A percentile compares a stretch with the other conserved stretches of the same genome.
phyloP scores from a whole-genome alignment of 1,140 invertebrate genomes.

The Tribolium castaneum region DNA sequence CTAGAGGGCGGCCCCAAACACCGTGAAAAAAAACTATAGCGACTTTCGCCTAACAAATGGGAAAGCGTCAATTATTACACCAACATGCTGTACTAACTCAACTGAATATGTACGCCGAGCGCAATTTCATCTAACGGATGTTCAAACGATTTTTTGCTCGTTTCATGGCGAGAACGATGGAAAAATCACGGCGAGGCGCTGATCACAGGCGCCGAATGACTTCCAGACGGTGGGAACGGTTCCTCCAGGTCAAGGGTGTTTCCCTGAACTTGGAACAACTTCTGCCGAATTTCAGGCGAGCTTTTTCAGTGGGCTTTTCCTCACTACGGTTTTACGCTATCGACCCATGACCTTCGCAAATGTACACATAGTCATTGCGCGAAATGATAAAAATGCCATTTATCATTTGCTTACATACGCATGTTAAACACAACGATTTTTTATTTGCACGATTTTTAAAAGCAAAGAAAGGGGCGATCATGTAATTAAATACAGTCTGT shows the following conservation, averaged over 20 bases:
- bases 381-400: too few relatives aligned
- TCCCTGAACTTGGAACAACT: neutral
- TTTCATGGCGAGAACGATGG: neutral
- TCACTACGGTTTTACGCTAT: too few relatives aligned
- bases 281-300: neutral
- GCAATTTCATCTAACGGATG: conserved; percentile 24
- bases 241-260: neutral
- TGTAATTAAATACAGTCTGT: too few relatives aligned
- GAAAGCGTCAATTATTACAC: conserved; percentile 22
- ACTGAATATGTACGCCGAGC: conserved; percentile 16
- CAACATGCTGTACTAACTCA: conserved; percentile 21
- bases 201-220: neutral
- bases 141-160: conserved; percentile 9
- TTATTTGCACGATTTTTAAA: too few relatives aligned
- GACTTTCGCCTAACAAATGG: conserved; percentile 16
- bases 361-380: too few relatives aligned
- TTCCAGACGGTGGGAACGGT: neutral
- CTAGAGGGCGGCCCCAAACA: conserved; percentile 9
- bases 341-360: too few relatives aligned
- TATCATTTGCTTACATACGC: too few relatives aligned
- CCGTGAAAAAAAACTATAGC: neutral
- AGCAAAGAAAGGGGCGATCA: too few relatives aligned
- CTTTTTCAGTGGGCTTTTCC: too few relatives aligned
- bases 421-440: too few relatives aligned
- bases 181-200: neutral